phyloP scores from a whole-genome alignment of 1,140 invertebrate species.

The Drosophila watanabei region DNA sequence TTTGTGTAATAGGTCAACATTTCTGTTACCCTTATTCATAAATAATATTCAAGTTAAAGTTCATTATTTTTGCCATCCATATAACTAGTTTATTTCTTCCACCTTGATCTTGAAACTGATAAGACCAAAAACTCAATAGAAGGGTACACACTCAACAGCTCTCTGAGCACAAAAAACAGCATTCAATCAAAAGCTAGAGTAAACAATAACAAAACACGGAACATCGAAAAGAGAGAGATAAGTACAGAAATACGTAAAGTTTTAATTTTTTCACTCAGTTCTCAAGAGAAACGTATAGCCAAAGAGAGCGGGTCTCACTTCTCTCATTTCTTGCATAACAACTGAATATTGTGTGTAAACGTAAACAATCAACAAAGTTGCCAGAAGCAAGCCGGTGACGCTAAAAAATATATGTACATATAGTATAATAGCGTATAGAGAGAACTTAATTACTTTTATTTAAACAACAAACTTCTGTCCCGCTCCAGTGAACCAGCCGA shows the following conservation, averaged over 20 bases:
- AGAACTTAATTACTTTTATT: constrained; percentile 5
- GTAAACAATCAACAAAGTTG: constrained; percentile 62
- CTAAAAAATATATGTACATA: not conserved
- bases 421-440: not conserved
- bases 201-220: not conserved
- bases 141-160: not conserved
- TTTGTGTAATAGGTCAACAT: no score
- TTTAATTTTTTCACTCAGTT: not conserved
- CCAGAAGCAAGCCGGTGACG: constrained; percentile 23
- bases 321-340: constrained; percentile 47
- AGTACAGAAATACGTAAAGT: not conserved
- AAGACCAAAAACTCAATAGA: not conserved
- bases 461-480: constrained; percentile 19
- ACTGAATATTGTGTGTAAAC: constrained; percentile 42
- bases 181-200: not conserved
- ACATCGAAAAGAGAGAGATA: not conserved
- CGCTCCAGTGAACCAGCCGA: constrained; percentile 36
- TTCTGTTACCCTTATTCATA: not conserved
- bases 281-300: not conserved
- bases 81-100: not conserved
- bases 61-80: not conserved
- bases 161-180: not conserved
- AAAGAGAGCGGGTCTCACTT: not conserved
- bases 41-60: not conserved
- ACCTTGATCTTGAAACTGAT: not conserved